Percentiles rank a stretch among this genome's conserved stretches.
These are phyloP conservation scores for Petaurus breviceps DNA, from an alignment of 2,113 vertebrate genomes.

Conservation along the genomic window DNA sequence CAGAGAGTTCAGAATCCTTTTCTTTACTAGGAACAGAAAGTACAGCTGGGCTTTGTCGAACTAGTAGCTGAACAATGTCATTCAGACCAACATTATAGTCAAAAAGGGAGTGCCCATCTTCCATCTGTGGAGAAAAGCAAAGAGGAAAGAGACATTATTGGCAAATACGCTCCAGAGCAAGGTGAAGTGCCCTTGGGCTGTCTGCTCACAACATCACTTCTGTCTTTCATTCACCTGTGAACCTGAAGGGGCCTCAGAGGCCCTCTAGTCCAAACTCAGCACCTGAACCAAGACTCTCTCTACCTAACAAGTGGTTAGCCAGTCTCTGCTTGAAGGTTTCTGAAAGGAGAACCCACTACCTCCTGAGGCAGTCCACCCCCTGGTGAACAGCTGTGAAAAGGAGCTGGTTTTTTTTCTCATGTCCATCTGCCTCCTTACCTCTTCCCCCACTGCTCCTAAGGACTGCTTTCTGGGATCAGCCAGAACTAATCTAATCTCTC, in stretches of 20 bases:
- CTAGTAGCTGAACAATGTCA: constrained; percentile 95
- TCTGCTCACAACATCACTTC: background rate
- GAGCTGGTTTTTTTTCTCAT: background rate
- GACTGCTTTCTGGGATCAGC: background rate
- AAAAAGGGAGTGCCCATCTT: constrained; percentile 96
- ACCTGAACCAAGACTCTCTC: background rate
- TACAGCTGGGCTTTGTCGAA: constrained; percentile 86
- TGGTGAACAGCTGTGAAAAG: background rate
- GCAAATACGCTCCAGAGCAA: background rate
- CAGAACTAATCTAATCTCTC: background rate
- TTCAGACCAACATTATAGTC: constrained; percentile 96
- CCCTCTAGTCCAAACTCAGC: background rate
- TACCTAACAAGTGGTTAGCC: background rate
- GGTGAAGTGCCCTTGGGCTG: background rate
- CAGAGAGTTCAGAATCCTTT: constrained; percentile 93
- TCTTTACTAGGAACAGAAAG: constrained; percentile 83
- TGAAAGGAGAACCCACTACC: background rate
- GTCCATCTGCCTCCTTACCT: background rate
- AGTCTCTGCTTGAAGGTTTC: background rate
- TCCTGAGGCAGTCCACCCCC: background rate
- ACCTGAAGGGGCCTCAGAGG: background rate
- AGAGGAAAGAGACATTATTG: background rate
- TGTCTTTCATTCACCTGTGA: background rate
- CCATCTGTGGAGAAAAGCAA: constrained; percentile 87
- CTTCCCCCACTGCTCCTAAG: background rate